Base-by-base conservation (phyloP, 2,797 vertebrate species). In the Stomatorhinus walkeri region DNA sequence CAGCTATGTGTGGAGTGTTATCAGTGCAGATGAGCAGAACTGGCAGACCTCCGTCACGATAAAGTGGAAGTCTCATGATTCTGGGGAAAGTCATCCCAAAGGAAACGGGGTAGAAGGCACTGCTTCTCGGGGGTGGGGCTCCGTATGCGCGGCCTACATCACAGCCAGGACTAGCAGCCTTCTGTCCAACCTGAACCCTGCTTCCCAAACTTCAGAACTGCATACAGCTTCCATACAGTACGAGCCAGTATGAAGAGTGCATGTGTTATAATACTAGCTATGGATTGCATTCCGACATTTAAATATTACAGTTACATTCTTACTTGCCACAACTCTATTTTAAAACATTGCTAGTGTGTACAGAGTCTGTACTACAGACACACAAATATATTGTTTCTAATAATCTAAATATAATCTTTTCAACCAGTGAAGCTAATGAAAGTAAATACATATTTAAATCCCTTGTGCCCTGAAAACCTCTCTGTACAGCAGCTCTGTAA, bases 1-100 rank as follows among this genome's bases (percentile, higher is more conserved):
- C 95, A 96, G 95, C 95, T 96, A 95, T 46, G 94, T 95, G 95
- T 95, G 95, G 94, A 95, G 94, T 94, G 92, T 94, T 94, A 90
- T 94, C 93, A 93, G 90, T 94, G 93, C 93, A 93, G 92, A 91
- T 87, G 92, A 95, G 90, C 93, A 93, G 94, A 93, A 91, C 94
- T 93, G 91, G 90, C 89, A 87, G 89, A 54, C 92, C 92, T 93
- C 92, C 91, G 91, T n/a, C 87, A 72, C 56, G 84, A 89, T 88
- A 90, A 56, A 83, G n/a, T 85, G 72, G 87, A 91, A 91, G 61
- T 88, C 48, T 90, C 64, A 91, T 92, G 92, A 88, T 93, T 91
- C 64, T 91, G 93, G 90, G 89, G 91, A 90, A 40, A 91, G 91
- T 91, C 90, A 89, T 89, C 92, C 87, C 72, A 90, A 91, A 91